These are phyloP conservation scores for Speoplatyrhinus poulsoni DNA, from an alignment of 2,113 vertebrate species.

Conservation along the genomic window DNA sequence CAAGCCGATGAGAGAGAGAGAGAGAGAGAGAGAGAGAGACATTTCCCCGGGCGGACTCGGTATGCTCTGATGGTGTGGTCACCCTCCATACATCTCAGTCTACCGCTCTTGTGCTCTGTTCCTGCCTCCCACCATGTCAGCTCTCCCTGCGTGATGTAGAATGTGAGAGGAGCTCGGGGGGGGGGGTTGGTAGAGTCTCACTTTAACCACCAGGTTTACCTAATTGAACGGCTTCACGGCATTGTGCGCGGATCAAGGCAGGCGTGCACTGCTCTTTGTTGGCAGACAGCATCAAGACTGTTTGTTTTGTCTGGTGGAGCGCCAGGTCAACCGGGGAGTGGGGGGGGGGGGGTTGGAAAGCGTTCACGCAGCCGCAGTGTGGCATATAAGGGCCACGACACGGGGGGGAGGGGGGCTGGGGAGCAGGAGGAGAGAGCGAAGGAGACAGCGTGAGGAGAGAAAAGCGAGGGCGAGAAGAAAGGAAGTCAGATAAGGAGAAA, in stretches of 20 bases:
- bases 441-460: constrained; percentile 41
- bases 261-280: constrained; percentile 57
- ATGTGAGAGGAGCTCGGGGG: not conserved
- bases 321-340: constrained; percentile 67
- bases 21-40: constrained; percentile 12
- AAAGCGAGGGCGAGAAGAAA: constrained; percentile 37
- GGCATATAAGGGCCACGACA: constrained; percentile 38
- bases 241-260: constrained; percentile 64
- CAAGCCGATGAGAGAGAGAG: constrained; percentile 12
- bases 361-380: constrained; percentile 40
- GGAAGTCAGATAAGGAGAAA: constrained; percentile 25
- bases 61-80: constrained; percentile 41
- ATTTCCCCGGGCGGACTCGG: constrained; percentile 31
- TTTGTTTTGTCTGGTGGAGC: constrained; percentile 75
- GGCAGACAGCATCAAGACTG: constrained; percentile 66
- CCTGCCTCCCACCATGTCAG: constrained; percentile 33
- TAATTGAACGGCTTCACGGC: constrained; percentile 68
- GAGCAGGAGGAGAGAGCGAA: constrained; percentile 16
- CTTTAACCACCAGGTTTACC: constrained; percentile 64
- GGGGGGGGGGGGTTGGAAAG: constrained; percentile 70
- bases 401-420: constrained; percentile 35
- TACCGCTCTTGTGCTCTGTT: constrained; percentile 30
- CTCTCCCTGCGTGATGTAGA: constrained; percentile 30
- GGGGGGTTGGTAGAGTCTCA: constrained; percentile 19
- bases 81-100: constrained; percentile 24